Evolutionary conservation across 2,888 invertebrate genomes (phyloP), one percentile per base, ranked within the genome.

Genomic region (Chalcosyrphus nemorum): DNA sequence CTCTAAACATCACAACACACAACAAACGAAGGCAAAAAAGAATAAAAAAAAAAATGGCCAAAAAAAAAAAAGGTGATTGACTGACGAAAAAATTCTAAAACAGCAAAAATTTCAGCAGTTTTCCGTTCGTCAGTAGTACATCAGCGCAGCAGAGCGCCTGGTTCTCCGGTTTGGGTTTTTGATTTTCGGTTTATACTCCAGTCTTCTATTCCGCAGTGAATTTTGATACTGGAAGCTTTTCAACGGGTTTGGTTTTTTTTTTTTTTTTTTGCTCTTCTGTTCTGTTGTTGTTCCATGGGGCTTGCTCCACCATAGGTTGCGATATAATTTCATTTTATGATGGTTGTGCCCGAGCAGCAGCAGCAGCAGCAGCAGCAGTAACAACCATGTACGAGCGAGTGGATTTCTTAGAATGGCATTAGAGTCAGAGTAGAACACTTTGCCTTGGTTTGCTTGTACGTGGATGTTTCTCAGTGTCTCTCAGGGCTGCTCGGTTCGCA

Each of bases 81-180:
- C 82, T 84, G 82, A 47, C 78, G 57, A 84, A 84, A 78, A 84
- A 84, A 59, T 84, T 84, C 78, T 52, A 72, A 82, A 68, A 72
- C 82, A 78, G 78, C 82, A 84, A 17, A 82, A 82, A 56, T 29
- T 77, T 63, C 63, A 19, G 77, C n/a, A 63, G 63, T 76, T 76
- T 76, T 76, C 68, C 59, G 21, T 54, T 59, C 52, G 68, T 29
- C 50, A 41, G 75, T 66, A 56, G 65, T 75, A 57, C n/a, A 57
- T 29, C 50, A 24, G 52, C 2, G 24, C 24, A n/a, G 24, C 24
- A 21, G 52, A 32, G 24, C 32, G 38, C 13, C 19, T 19, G 24
- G n/a, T 54, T 68, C 32, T 78, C 27, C 59, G 43, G 54, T 54
- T 29, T 72, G 38, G 32, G 41, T 38, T 70, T 27, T 75, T 27